Base-by-base conservation (phyloP, 2,113 vertebrate genomes). In the Eurypyga helias region DNA sequence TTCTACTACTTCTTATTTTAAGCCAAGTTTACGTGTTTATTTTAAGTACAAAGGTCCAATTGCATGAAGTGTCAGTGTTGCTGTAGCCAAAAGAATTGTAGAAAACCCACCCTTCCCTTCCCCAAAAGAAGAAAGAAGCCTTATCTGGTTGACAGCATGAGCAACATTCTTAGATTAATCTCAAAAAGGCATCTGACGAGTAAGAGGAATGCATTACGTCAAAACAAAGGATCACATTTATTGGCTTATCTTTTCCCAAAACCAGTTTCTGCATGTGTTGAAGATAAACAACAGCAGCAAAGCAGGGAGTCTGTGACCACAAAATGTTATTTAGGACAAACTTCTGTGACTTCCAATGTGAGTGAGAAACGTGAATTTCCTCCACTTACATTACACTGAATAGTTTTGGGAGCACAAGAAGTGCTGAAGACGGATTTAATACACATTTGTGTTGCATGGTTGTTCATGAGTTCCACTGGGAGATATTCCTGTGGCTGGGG, bases 1-100 rank as follows among this genome's bases (percentile, higher is more conserved):
- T 82, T 89, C 79, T 95, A 67, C 80, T 78, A 67, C 61, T 78
- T 90, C 76, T 93, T 76, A 49, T 71, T 94, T 90, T 84, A 95
- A 82, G 86, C 92, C 89, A 94, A 94, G n/a, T 91, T 93, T 90
- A 76, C 87, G 45, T 91, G 73, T 72, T 96, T 96, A 93, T 96
- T 97, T 97, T 96, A 93, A 93, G 94, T 95, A 93, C 61, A 95
- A 95, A 96, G 26, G 61, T 45, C 36, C 26, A 93, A 87, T 31
- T 93, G 54, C 81, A 94, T 79, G 38, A 95, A 89, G 52, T 46
- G 57, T 72, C 36, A 34, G 41, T 54, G 9, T 52, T 87, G 4
- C 41, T 82, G 3, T 85, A 73, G 77, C 61, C 57, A 95, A 88
- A 90, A 91, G 78, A 72, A 72, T 26, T 86, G 60, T 67, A 91